A percentile compares a stretch with the other conserved stretches of the same genome.
Evolutionary conservation across 2,113 vertebrate genomes (phyloP).

Genomic region (Coreoperca whiteheadi): DNA sequence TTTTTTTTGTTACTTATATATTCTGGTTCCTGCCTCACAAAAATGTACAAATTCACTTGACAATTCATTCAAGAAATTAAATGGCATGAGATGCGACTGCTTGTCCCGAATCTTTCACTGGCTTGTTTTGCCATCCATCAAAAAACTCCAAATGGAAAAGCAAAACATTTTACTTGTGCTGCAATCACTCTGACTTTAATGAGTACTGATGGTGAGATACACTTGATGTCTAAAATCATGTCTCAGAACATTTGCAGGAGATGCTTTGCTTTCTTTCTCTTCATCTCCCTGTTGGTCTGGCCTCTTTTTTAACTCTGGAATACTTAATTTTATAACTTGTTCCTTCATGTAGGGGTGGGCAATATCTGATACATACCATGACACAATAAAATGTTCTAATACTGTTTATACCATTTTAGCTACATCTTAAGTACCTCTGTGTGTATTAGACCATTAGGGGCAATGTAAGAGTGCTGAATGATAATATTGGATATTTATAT

Average conservation of each 20-base stretch:
- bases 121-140: slow-evolving; percentile 39
- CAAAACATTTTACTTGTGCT: slow-evolving; percentile 23
- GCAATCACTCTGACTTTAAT: slow-evolving; percentile 47
- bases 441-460: background rate
- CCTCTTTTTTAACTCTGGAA: slow-evolving; percentile 26
- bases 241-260: slow-evolving; percentile 25
- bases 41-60: slow-evolving; percentile 41
- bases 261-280: slow-evolving; percentile 17
- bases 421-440: too few relatives aligned
- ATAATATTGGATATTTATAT: background rate
- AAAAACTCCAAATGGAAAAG: slow-evolving; percentile 30
- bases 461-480: background rate
- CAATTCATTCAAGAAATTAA: slow-evolving; percentile 49
- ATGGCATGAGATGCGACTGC: slow-evolving; percentile 24
- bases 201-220: slow-evolving; percentile 40
- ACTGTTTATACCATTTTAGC: background rate
- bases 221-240: slow-evolving; percentile 37
- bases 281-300: slow-evolving; percentile 18
- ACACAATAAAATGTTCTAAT: background rate
- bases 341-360: background rate
- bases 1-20: slow-evolving; percentile 38
- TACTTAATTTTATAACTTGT: slow-evolving; percentile 4
- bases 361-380: background rate
- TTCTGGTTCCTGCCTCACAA: slow-evolving; percentile 26
- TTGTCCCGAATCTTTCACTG: slow-evolving; percentile 66